Evolutionary conservation across 2,888 invertebrate species (phyloP), one percentile per base, ranked within the genome.

Genomic region (Sialis lutaria): DNA sequence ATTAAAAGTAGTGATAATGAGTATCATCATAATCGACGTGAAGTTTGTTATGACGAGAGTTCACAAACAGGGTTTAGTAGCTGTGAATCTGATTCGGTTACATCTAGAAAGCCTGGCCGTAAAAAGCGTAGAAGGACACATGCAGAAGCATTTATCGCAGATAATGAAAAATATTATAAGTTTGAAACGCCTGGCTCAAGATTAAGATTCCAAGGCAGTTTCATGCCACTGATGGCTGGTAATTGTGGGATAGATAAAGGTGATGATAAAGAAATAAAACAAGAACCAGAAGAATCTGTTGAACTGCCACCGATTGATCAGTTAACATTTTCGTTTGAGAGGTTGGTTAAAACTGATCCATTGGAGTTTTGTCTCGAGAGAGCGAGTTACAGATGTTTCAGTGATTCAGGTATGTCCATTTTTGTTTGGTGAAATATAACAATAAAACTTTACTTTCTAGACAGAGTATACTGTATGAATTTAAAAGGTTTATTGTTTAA

Each of bases 321-420:
- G 55, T 66, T 79, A 54, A 74, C 76, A 58, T 83, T 80, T 57
- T 78, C 82, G 0, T 88, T 88, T 60, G 87, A 88, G 63, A 72
- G 73, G 10, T 69, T 83, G 49, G 87, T 87, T 1, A 68, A 65
- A 34, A 74, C 76, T 22, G 85, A 86, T 58, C 74, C 82, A 0
- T 88, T 88, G 88, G 85, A 78, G 1, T 84, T 86, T 58, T 86
- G 87, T 58, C 72, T 74, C 44, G 79, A 81, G 10, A 74, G 77
- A 51, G 75, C 82, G 51, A 68, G 70, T 50, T 74, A 75, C 55
- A 74, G 68, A 53, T 75, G 73, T 60, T 70, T 77, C 50, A 67
- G 67, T 52, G 67, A 68, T 52, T 58, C 64, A 47, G 71, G 74
- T 52, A 65, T 68, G 55, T 72, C 68, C 59, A 37, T 73, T 73